A percentile compares a stretch with the other conserved stretches of the same genome.
These are phyloP conservation scores for Dolichoris vasculosae DNA, from an alignment of 1,140 invertebrate species.

Conservation along the genomic window DNA sequence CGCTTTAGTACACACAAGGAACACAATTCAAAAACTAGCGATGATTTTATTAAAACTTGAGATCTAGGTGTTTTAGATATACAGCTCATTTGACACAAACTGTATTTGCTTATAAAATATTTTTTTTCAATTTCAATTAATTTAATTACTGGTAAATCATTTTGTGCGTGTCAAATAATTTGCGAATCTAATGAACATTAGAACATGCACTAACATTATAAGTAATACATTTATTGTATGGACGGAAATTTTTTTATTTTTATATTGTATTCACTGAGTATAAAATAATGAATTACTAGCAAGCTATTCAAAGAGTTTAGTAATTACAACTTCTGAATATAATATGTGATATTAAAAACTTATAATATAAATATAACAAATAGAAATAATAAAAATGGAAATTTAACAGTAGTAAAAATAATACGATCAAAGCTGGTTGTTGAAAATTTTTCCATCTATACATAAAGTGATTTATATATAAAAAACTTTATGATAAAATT, in stretches of 20 bases:
- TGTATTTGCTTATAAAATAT: not conserved
- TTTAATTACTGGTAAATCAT: not conserved
- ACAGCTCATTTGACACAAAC: not conserved
- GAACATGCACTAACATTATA: not conserved
- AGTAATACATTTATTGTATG: not conserved
- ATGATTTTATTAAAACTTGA: not conserved
- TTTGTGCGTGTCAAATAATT: not conserved
- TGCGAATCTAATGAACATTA: not conserved
- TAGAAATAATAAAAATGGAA: too few relatives aligned
- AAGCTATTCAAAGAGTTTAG: too few relatives aligned
- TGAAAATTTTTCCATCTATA: not conserved
- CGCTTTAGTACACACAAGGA: slow-evolving; percentile 40
- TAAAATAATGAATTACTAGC: too few relatives aligned
- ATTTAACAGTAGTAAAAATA: too few relatives aligned
- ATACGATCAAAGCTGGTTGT: too few relatives aligned
- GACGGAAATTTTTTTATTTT: too few relatives aligned
- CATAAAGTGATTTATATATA: not conserved
- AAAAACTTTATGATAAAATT: not conserved
- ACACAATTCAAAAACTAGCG: slow-evolving; percentile 10
- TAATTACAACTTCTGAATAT: too few relatives aligned
- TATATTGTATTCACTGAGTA: too few relatives aligned
- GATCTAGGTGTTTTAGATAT: not conserved
- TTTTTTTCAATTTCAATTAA: not conserved
- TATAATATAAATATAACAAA: too few relatives aligned
- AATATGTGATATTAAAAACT: too few relatives aligned